Conservation (phyloP, 2,113 vertebrate genomes). For the Gallinago jamesoni region DNA sequence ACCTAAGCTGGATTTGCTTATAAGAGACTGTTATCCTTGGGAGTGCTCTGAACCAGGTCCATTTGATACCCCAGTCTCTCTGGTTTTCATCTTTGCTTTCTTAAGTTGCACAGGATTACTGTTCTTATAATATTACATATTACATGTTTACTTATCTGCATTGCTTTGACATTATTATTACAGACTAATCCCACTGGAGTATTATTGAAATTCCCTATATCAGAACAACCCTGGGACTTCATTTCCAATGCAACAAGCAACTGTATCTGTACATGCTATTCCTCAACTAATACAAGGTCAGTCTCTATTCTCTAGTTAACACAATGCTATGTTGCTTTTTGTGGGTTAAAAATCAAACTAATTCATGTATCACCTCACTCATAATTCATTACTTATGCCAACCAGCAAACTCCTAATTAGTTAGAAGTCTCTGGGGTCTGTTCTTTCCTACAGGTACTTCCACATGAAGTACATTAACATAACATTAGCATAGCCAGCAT, state of each 20-base stretch:
- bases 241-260: background rate
- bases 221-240: background rate
- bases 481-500: background rate
- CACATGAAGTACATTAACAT: no score
- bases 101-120: background rate
- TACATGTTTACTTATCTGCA: background rate
- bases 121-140: background rate
- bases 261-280: accelerated
- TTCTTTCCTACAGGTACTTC: background rate
- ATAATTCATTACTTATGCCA: background rate
- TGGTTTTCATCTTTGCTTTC: background rate
- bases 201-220: background rate
- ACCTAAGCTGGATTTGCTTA: background rate
- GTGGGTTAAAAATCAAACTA: background rate
- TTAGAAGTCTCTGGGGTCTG: background rate
- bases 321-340: background rate
- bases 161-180: background rate
- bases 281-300: background rate
- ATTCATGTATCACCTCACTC: background rate
- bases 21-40: background rate
- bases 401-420: background rate
- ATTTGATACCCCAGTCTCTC: background rate
- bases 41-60: background rate
- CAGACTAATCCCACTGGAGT: background rate
- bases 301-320: background rate